Evolutionary conservation across 2,113 vertebrate species (phyloP).

Genomic region (Microtus oregoni): DNA sequence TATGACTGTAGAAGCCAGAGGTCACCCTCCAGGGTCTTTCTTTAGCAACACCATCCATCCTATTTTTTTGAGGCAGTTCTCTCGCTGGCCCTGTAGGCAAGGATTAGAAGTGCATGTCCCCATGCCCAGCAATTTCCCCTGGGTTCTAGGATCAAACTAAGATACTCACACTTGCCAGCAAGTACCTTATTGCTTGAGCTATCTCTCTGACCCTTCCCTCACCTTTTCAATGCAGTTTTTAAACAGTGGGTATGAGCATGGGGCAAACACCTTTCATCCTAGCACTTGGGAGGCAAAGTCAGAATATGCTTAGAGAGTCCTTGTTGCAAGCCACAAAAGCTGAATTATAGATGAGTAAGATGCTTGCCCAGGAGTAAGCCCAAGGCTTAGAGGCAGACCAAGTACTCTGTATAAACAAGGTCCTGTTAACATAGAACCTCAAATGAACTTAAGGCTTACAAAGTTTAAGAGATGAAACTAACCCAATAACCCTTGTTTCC

Average conservation of each 20-base stretch:
- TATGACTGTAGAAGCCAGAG: not conserved
- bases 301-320: not conserved
- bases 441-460: not conserved
- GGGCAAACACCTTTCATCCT: not conserved
- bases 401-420: not conserved
- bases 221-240: conserved; percentile 12
- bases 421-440: not conserved
- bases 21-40: not conserved
- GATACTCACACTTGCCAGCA: not conserved
- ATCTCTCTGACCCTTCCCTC: not conserved
- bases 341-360: not conserved
- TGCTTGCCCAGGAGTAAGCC: not conserved
- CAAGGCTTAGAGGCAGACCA: not conserved
- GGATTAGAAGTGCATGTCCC: not conserved
- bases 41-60: not conserved
- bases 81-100: not conserved
- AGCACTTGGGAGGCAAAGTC: not conserved
- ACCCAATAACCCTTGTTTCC: not conserved
- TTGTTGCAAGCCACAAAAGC: not conserved
- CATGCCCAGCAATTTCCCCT: not conserved
- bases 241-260: not conserved
- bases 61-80: not conserved
- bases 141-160: not conserved
- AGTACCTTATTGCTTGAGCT: not conserved
- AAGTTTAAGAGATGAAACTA: not conserved